phyloP scores from a whole-genome alignment of 2,797 vertebrate genomes.

The Nyctibius grandis region DNA sequence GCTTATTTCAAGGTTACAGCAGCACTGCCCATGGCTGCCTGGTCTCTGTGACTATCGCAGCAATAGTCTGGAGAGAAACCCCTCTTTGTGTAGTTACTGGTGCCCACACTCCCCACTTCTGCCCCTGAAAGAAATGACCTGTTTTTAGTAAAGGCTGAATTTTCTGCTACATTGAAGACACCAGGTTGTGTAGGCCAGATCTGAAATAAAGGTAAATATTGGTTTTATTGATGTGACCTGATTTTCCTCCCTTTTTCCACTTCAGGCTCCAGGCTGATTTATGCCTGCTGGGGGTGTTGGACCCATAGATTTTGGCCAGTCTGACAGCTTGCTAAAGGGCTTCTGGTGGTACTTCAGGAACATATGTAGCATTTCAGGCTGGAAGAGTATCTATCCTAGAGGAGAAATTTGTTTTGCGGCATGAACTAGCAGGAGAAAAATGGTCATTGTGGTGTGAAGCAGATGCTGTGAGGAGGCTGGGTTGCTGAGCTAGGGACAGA shows the following conservation, averaged over 20 bases:
- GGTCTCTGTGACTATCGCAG: rapidly evolving
- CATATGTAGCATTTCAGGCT: conserved; percentile 5
- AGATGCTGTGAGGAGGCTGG: not conserved
- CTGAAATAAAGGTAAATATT: not conserved
- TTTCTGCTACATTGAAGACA: not conserved
- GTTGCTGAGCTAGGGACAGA: not conserved
- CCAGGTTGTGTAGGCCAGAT: not conserved
- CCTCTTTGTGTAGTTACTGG: too few species aligned
- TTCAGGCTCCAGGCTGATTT: not conserved
- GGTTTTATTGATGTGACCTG: not conserved
- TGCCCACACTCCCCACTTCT: rapidly evolving
- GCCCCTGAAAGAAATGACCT: not conserved
- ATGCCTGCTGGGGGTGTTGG: not conserved
- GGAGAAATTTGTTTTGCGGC: conserved; percentile 13
- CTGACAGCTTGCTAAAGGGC: not conserved
- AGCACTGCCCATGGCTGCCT: not conserved
- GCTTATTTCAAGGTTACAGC: not conserved
- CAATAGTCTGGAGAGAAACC: rapidly evolving
- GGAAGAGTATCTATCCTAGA: not conserved
- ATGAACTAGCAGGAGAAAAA: not conserved
- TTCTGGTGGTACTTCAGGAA: not conserved
- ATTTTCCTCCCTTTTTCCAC: not conserved
- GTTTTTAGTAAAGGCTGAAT: not conserved
- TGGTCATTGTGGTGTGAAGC: not conserved
- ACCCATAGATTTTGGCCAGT: not conserved